Base-by-base conservation (phyloP, 2,797 vertebrate genomes). In the Sebastes vulpes region DNA sequence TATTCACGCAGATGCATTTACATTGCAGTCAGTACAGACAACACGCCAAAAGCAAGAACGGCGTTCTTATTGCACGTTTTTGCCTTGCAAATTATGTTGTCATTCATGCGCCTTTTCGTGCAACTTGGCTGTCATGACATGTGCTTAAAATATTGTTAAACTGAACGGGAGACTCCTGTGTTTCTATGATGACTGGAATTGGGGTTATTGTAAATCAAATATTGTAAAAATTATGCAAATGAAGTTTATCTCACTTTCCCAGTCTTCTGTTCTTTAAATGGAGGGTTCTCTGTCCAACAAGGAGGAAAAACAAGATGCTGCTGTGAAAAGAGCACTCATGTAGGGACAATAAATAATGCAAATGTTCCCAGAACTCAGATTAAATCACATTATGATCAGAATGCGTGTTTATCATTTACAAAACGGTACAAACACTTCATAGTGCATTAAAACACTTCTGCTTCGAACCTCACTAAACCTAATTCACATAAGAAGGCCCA, bases 331-430 rank as follows among this genome's bases (percentile, higher is more conserved):
- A 66, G 50, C 48, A 11, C 65, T 81, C 11, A 23, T 26, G 38
- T 25, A 29, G 21, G 38, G 20, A 58, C 53, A 28, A 53, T 23
- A 81, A 54, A 65, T 26, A 63, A 14, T 65, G 73, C 50, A 67
- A 70, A 73, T 67, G 69, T 59, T 70, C 31, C 18, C 61, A 66
- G 38, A 53, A 14, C 50, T 71, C 8, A 14, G 18, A 65, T 31
- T 20, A 60, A 73, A 78, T 21, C 58, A 1, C 38, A 38, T 29
- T 20, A 11, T 6, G 1, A 63, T 64, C 21, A 65, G 7, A 65
- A 68, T 2, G 10, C 9, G 8, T 31, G 9, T 28, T 69, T 75
- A 58, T 61, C 21, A 59, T 75, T 80, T 54, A 52, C 2, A 64
- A 53, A 68, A 28, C 20, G 25, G 21, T n/a, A 32, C 18, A 65